These are phyloP conservation scores for Pterostichus madidus DNA, from an alignment of 2,888 invertebrate genomes.

Conservation along the genomic window DNA sequence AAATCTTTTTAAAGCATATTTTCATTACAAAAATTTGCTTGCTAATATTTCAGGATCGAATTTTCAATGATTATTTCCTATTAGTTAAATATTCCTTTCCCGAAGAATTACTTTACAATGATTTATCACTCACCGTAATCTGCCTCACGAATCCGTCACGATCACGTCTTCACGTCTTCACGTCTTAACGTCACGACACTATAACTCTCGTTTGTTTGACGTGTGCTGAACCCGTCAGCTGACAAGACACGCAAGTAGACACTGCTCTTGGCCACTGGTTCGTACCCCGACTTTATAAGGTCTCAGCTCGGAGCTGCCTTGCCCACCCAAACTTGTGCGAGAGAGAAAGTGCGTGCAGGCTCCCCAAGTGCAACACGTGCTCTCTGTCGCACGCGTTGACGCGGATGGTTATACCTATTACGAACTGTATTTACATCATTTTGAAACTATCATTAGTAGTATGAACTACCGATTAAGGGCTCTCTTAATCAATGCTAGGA, in stretches of 20 bases:
- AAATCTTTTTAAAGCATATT: too few species aligned
- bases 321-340: slow-evolving; percentile 31
- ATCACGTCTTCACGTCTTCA: slow-evolving; percentile 1
- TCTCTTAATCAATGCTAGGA: too few species aligned
- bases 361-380: not conserved
- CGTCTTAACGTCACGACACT: slow-evolving; percentile 7
- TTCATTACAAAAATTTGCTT: too few species aligned
- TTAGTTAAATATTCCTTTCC: too few species aligned
- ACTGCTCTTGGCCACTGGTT: slow-evolving; percentile 23
- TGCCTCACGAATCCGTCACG: slow-evolving; percentile 6
- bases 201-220: not conserved
- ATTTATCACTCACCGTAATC: slow-evolving; percentile 8
- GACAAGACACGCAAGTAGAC: slow-evolving; percentile 16
- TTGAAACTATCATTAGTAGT: too few species aligned
- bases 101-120: too few species aligned
- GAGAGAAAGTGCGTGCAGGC: slow-evolving; percentile 34
- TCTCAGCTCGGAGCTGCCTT: not conserved
- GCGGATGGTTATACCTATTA: too few species aligned
- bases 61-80: too few species aligned
- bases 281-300: slow-evolving; percentile 25
- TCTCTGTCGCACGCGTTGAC: slow-evolving; percentile 2
- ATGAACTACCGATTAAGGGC: too few species aligned
- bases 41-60: too few species aligned
- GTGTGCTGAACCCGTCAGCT: not conserved
- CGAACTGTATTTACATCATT: too few species aligned